These are phyloP conservation scores for Cyclina sinensis DNA, from an alignment of 1,140 invertebrate species.

Conservation along the genomic window DNA sequence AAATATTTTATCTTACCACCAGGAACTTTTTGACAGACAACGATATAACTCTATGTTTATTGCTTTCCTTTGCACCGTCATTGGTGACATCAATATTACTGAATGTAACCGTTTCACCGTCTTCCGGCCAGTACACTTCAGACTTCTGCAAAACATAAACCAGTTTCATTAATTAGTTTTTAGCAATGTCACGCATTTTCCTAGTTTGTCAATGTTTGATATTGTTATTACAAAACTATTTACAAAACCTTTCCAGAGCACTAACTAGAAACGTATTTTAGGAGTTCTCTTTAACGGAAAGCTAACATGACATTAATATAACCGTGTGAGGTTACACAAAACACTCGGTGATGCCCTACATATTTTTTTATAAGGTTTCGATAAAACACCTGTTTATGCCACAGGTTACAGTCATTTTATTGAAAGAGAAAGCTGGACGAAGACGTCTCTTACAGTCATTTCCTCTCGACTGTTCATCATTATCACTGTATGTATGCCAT, in stretches of 20 bases:
- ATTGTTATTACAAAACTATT: too few relatives aligned
- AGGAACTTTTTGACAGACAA: neutral
- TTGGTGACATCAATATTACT: neutral
- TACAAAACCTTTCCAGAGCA: too few relatives aligned
- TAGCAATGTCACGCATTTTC: too few relatives aligned
- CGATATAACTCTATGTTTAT: neutral
- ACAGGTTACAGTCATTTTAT: neutral
- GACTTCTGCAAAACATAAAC: neutral
- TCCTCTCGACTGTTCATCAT: constrained; percentile 52
- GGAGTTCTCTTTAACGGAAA: too few relatives aligned
- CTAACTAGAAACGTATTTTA: too few relatives aligned
- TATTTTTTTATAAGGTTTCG: neutral
- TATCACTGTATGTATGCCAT: constrained; percentile 68
- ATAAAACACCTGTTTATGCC: neutral
- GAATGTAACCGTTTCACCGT: neutral
- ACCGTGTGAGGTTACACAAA: neutral
- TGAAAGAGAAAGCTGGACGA: neutral
- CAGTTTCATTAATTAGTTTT: too few relatives aligned
- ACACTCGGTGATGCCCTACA: neutral
- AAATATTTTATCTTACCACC: neutral
- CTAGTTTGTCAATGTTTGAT: too few relatives aligned
- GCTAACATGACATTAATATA: too few relatives aligned
- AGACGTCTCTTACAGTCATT: neutral
- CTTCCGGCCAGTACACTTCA: neutral
- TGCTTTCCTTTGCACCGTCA: neutral